Evolutionary conservation across 2,113 vertebrate genomes (phyloP), one percentile per base, ranked within the genome.

Genomic region (Cyprinodon variegatus): DNA sequence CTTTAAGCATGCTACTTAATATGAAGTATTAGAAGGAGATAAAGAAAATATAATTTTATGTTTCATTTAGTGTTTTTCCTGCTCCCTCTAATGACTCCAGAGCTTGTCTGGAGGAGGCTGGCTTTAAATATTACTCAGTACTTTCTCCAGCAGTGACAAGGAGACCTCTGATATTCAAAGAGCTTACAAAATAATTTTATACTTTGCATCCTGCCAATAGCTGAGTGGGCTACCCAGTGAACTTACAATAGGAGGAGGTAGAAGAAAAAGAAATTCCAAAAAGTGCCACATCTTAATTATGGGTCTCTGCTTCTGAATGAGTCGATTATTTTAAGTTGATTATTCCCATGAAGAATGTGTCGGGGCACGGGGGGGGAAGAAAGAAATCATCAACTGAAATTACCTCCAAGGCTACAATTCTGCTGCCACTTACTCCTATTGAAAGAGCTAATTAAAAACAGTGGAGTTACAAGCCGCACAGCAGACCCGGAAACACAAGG

Each of bases 401-500:
- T 77, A 65, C 76, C 72, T 86, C 63, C 40, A 83, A 92, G 89
- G 85, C 87, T 86, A 79, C 84, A 91, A 93, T 91, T 90, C 89
- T 72, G 84, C 85, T 88, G 91, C 84, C 88, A 89, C 37, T n/a
- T 79, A 84, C 68, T 79, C 80, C 74, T 5, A 65, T 77, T 80
- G 80, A 88, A 92, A 83, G 77, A 85, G 86, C 81, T 89, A 89
- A 91, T 93, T 92, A 93, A 88, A 83, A 89, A 70, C 88, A 86
- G 68, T 71, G 86, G 83, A 78, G 79, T 72, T 78, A n/a, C 10
- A 5, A 78, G 65, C 10, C 20, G 36, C 36, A 3, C 45, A 1
- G 43, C 2, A 22, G 74, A 78, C 62, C 60, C 69, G 17, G 61
- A 81, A 73, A 70, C 86, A 78, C 37, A 0, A 63, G 78, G 73